Percentiles rank a stretch among this genome's conserved stretches.
Conservation (phyloP, 2,113 vertebrate species). For the Micromys minutus region DNA sequence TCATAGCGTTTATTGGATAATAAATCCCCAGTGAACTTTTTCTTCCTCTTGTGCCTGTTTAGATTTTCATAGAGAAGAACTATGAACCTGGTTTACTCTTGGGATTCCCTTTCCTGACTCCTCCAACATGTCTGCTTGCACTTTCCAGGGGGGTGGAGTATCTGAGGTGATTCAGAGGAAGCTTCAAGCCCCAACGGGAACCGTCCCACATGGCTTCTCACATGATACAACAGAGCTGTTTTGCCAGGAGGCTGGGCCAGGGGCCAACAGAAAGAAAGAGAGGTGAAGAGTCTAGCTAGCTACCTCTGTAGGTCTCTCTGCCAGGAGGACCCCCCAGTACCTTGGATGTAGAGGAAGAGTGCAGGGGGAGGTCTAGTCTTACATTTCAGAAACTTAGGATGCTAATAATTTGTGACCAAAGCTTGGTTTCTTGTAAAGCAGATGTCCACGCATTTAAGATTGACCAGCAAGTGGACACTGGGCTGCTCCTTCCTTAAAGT, state of each 20-base stretch:
- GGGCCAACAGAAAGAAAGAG: background rate
- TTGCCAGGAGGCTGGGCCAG: constrained; percentile 22
- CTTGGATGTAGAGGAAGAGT: constrained; percentile 1
- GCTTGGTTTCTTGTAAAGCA: background rate
- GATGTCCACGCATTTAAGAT: background rate
- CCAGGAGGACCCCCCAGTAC: background rate
- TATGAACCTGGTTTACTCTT: background rate
- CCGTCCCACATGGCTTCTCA: background rate
- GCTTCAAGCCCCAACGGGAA: background rate
- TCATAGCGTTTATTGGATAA: background rate
- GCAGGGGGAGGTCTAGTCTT: background rate
- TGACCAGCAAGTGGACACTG: background rate
- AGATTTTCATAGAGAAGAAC: constrained; percentile 19
- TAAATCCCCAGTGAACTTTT: background rate
- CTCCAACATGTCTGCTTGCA: background rate
- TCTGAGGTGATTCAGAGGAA: background rate
- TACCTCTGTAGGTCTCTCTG: constrained; percentile 1
- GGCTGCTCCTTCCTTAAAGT: background rate
- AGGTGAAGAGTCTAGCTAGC: background rate
- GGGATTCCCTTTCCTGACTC: background rate
- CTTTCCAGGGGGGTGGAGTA: background rate
- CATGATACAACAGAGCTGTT: background rate
- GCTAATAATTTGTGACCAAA: constrained; percentile 20
- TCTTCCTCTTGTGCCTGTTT: background rate
- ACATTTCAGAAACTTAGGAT: background rate